Evolutionary conservation across 2,888 invertebrate genomes (phyloP).

Genomic region (Heteromurus nitidus): DNA sequence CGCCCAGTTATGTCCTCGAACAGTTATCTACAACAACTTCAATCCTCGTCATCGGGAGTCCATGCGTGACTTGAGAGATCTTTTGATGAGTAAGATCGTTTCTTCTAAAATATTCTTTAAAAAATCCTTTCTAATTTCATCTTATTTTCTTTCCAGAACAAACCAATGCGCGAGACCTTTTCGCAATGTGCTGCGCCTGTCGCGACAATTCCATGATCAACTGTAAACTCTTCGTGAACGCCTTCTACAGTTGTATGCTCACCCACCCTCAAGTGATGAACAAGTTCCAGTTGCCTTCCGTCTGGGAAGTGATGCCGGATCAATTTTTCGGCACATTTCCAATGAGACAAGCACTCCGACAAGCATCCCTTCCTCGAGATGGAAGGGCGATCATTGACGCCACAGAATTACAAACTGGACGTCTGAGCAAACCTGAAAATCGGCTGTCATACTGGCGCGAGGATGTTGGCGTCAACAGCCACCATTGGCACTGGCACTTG

Average conservation of each 20-base stretch:
- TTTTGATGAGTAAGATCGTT: too few species aligned
- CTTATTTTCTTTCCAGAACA: too few species aligned
- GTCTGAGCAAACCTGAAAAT: constrained; percentile 85
- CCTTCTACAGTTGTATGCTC: constrained; percentile 84
- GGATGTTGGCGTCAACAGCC: constrained; percentile 84
- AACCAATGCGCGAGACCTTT: too few species aligned
- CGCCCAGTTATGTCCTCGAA: constrained; percentile 50
- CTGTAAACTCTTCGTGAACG: constrained; percentile 87
- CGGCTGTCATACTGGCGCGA: constrained; percentile 88
- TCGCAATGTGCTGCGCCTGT: constrained; percentile 82
- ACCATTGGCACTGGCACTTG: constrained; percentile 95
- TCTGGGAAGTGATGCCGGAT: constrained; percentile 87
- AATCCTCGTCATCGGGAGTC: constrained; percentile 82
- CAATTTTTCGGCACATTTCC: constrained; percentile 79
- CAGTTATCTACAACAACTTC: constrained; percentile 82
- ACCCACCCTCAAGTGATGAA: constrained; percentile 83
- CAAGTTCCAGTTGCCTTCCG: constrained; percentile 82
- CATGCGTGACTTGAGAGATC: neutral
- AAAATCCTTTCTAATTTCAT: too few species aligned
- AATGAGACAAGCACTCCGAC: constrained; percentile 55
- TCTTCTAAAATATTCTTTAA: too few species aligned
- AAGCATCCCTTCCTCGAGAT: constrained; percentile 57
- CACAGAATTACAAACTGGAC: constrained; percentile 77
- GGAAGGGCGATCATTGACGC: neutral
- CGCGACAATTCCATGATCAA: constrained; percentile 78